These are phyloP conservation scores for Drosophila quadrilineata DNA, from an alignment of 1,140 invertebrate species.

Conservation along the genomic window DNA sequence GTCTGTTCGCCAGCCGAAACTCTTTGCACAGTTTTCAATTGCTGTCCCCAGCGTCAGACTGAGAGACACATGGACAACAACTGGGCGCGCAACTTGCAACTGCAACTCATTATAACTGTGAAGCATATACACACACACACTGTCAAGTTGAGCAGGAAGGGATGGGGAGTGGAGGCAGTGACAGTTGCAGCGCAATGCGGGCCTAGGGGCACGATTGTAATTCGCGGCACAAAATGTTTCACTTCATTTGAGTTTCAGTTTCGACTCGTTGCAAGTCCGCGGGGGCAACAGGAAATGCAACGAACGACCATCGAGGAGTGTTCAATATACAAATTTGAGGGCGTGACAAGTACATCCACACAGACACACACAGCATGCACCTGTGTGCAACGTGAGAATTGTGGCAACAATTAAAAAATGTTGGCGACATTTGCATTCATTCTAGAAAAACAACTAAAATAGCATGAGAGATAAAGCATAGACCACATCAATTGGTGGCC, in stretches of 20 bases:
- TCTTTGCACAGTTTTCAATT: slow-evolving; percentile 55
- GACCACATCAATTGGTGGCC: slow-evolving; percentile 12
- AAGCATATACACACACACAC: too few species aligned
- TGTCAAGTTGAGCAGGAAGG: not conserved
- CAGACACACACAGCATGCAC: slow-evolving; percentile 34
- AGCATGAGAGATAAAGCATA: slow-evolving; percentile 1
- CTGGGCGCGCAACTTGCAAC: slow-evolving; percentile 68
- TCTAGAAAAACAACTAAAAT: slow-evolving; percentile 3
- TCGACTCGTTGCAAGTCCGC: not conserved
- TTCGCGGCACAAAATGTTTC: slow-evolving; percentile 76
- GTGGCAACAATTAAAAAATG: slow-evolving; percentile 48
- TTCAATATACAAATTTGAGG: slow-evolving; percentile 6
- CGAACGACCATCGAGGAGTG: slow-evolving; percentile 50
- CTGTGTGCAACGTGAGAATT: slow-evolving; percentile 35
- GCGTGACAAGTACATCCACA: slow-evolving; percentile 2
- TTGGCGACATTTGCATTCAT: slow-evolving; percentile 29
- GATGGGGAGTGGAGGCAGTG: not conserved
- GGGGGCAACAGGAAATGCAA: slow-evolving; percentile 64
- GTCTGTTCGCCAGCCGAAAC: slow-evolving; percentile 12
- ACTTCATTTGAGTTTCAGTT: slow-evolving; percentile 72
- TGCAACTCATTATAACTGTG: slow-evolving; percentile 75
- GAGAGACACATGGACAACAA: slow-evolving; percentile 8
- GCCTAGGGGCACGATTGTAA: slow-evolving; percentile 58
- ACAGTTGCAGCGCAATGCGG: slow-evolving; percentile 39
- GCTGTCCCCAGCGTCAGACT: slow-evolving; percentile 34